These are phyloP conservation scores for Melinopterus prodromus DNA, from an alignment of 2,888 invertebrate genomes.

Conservation along the genomic window DNA sequence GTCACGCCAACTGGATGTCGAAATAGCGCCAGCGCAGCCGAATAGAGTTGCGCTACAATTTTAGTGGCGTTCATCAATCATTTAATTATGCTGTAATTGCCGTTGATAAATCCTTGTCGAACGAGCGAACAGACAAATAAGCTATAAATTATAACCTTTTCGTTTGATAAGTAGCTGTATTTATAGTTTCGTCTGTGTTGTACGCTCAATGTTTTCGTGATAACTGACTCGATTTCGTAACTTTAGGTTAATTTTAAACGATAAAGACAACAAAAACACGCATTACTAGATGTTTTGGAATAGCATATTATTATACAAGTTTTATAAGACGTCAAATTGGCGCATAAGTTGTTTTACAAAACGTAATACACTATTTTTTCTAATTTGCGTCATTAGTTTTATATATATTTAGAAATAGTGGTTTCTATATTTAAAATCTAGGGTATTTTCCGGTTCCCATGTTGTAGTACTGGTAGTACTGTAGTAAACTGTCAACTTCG, in stretches of 20 bases:
- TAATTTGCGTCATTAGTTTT: too few relatives aligned
- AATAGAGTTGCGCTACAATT: neutral
- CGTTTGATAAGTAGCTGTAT: neutral
- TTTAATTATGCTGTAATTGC: slow-evolving; percentile 4
- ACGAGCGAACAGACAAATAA: neutral
- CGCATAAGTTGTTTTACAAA: too few relatives aligned
- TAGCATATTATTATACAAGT: too few relatives aligned
- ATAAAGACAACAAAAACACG: too few relatives aligned
- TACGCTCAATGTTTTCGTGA: neutral
- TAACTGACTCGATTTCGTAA: neutral
- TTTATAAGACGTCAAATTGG: too few relatives aligned
- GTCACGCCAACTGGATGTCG: neutral
- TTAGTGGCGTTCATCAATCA: neutral
- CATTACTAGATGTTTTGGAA: too few relatives aligned
- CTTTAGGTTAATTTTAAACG: neutral
- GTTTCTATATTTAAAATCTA: too few relatives aligned
- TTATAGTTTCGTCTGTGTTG: neutral
- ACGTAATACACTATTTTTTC: too few relatives aligned
- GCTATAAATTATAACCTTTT: neutral
- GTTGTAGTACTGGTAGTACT: too few relatives aligned
- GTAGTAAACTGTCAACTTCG: too few relatives aligned
- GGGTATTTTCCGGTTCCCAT: too few relatives aligned
- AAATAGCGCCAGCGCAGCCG: neutral
- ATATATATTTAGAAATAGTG: too few relatives aligned
- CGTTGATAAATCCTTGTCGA: neutral